Percentiles rank a stretch among this genome's conserved stretches.
These are phyloP conservation scores for Micromussa lordhowensis DNA, from an alignment of 92 coral and sea anemone genomes.

Conservation along the genomic window DNA sequence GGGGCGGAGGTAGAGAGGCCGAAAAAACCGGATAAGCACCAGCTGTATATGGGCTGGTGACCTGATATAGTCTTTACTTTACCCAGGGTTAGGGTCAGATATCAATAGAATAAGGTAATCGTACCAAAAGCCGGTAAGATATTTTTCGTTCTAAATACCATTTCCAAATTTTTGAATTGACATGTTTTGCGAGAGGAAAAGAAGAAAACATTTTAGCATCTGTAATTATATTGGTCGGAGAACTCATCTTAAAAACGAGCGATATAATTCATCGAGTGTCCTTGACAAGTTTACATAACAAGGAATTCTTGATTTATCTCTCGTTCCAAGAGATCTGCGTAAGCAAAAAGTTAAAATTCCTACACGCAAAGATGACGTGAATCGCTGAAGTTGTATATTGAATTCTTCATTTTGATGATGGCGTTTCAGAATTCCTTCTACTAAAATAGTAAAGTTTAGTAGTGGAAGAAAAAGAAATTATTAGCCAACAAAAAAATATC, in stretches of 20 bases:
- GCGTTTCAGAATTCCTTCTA: no score
- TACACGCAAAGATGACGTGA: background rate
- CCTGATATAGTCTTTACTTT: no score
- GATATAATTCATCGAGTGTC: background rate
- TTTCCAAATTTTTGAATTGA: no score
- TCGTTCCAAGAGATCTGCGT: background rate
- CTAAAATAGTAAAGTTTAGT: no score
- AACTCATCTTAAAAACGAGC: background rate
- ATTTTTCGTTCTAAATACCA: background rate
- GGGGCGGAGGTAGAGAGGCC: no score
- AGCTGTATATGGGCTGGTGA: no score
- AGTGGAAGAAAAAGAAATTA: no score
- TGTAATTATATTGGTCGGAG: background rate
- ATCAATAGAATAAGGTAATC: no score
- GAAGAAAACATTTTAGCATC: background rate
- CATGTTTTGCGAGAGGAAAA: background rate
- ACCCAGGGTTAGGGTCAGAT: background rate
- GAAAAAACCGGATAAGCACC: no score
- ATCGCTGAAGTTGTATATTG: background rate
- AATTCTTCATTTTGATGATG: no score
- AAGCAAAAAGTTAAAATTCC: background rate
- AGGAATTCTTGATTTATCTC: background rate
- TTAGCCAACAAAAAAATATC: no score
- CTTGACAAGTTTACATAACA: background rate
- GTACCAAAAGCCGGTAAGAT: background rate